Base-by-base conservation (phyloP, 2,113 vertebrate genomes). In the Chitala chitala region DNA sequence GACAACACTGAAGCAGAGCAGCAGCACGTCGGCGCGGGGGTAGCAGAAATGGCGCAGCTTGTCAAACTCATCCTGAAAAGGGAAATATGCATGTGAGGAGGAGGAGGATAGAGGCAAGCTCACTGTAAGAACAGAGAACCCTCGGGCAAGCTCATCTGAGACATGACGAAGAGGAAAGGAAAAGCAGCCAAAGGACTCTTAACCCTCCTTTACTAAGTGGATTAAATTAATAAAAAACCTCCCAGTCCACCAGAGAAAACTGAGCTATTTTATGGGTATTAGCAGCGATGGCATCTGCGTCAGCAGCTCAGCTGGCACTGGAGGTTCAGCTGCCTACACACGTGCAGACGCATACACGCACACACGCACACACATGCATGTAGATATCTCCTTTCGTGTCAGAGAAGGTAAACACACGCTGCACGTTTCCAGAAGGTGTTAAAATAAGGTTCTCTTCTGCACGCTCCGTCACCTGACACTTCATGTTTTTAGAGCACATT, bases 1-100 rank as follows among this genome's bases (percentile, higher is more conserved):
- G 64, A 94, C 92, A 73, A 94, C 93, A 1, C 92, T 94, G 84
- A 94, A 94, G 87, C 93, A 94, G 26, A 94, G 90, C 69, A 94
- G 89, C 75, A 93, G 56, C 53, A 90, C 87, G 4, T 93, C 92
- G 0, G 92, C 89, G 33, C 90, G 89, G 0, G 86, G 86, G 85
- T 93, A 94, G 86, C 92, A 93, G 85, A 94, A 91, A 79, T 90
- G 93, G 7, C 92, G 91, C 22, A 94, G 88, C 77, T 91, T 90
- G 81, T 94, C 93, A 0, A 93, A 93, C 68, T 93, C 92, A 9
- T 94, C 93, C 93, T 94, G 83, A 20, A 71, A 6, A 69, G 54
- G 76, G n/a, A 75, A 8, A 46, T 29, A 56, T 46, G 56, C 12
- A 13, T 10, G 40, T 46, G 26, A 68, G 40, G 20, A 46, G 38